Evolutionary conservation across 2,888 invertebrate genomes (phyloP).

Genomic region (Helicoverpa assulta): DNA sequence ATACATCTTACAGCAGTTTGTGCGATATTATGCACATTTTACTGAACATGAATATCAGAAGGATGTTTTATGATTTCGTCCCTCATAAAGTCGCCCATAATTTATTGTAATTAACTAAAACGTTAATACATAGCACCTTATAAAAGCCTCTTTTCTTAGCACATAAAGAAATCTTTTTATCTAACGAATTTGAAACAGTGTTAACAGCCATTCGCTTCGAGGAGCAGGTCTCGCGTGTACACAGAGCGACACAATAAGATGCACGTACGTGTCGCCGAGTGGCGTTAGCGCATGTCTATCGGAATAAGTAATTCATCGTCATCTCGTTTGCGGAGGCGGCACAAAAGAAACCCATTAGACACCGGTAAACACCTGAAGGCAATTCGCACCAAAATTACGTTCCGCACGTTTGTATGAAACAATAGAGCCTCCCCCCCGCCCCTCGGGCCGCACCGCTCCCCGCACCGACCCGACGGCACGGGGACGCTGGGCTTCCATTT

Average conservation of each 20-base stretch:
- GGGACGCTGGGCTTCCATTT: conserved; percentile 16
- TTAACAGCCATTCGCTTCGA: not conserved
- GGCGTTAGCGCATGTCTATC: conserved; percentile 38
- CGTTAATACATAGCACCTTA: no score
- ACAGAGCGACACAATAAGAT: conserved; percentile 3
- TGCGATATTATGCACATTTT: no score
- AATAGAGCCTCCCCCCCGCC: conserved; percentile 19
- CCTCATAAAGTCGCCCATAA: no score
- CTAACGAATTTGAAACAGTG: no score
- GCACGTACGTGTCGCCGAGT: conserved; percentile 19
- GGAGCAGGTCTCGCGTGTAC: not conserved
- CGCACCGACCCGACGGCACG: not conserved
- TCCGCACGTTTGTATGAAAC: conserved; percentile 55
- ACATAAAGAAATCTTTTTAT: no score
- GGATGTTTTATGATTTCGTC: no score
- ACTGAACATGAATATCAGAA: no score
- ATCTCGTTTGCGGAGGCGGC: conserved; percentile 41
- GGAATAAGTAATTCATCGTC: conserved; percentile 60
- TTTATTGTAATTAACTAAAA: no score
- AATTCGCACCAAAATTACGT: conserved; percentile 59
- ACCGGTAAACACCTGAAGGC: conserved; percentile 62
- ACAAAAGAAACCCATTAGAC: conserved; percentile 63
- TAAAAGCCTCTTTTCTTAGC: no score
- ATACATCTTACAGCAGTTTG: conserved; percentile 29
- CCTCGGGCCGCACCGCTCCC: not conserved